A percentile compares a stretch with the other conserved stretches of the same genome.
Conservation (phyloP, 2,113 vertebrate species). For the Crypturellus undulatus region DNA sequence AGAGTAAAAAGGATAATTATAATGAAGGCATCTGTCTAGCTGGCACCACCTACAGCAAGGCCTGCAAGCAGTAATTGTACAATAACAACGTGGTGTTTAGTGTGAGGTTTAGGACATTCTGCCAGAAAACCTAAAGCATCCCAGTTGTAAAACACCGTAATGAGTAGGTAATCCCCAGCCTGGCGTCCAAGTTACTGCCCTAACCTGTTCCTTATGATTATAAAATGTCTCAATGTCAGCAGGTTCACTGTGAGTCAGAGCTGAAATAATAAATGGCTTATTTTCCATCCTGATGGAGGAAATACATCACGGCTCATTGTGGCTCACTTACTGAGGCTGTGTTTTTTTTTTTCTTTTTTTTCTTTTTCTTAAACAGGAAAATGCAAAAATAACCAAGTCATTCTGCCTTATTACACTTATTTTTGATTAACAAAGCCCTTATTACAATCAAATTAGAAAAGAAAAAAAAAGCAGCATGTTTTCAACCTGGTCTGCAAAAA, state of each 20-base stretch:
- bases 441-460: constrained; percentile 70
- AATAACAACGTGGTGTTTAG: constrained; percentile 86
- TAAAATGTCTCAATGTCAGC: constrained; percentile 83
- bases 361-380: constrained; percentile 90
- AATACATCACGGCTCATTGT: constrained; percentile 97
- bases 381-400: constrained; percentile 94
- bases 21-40: constrained; percentile 83
- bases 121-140: constrained; percentile 81
- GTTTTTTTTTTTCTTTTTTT: constrained; percentile 65
- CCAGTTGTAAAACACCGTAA: constrained; percentile 78
- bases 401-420: constrained; percentile 72
- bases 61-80: constrained; percentile 85
- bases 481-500: constrained; percentile 70
- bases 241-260: constrained; percentile 88
- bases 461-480: constrained; percentile 54
- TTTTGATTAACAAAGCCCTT: constrained; percentile 80
- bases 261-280: constrained; percentile 94
- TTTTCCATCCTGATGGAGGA: constrained; percentile 95
- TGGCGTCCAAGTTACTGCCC: constrained; percentile 78
- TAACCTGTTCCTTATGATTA: constrained; percentile 83
- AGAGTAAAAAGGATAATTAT: constrained; percentile 74
- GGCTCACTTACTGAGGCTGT: constrained; percentile 82
- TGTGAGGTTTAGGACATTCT: constrained; percentile 85
- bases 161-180: constrained; percentile 78
- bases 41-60: constrained; percentile 86